Conservation (phyloP, 92 coral and sea anemone species). For the Epizoanthus stellaris region DNA sequence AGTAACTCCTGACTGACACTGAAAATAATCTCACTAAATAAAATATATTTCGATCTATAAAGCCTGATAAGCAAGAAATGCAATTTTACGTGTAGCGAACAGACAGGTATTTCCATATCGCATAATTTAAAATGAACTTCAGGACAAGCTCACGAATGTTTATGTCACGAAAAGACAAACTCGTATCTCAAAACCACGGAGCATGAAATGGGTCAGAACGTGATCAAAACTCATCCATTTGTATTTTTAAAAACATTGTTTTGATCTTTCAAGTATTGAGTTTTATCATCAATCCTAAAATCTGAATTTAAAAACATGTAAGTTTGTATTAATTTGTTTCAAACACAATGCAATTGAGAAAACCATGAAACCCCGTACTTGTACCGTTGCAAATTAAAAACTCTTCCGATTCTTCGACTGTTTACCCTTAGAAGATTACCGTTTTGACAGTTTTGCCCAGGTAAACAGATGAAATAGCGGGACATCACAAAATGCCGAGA, state of each 20-base stretch:
- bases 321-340: constrained; percentile 28
- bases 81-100: constrained; percentile 20
- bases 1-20: constrained; percentile 42
- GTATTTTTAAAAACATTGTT: neutral
- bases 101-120: constrained; percentile 1
- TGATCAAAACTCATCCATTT: neutral
- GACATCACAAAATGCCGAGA: constrained; percentile 30
- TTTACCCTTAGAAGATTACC: constrained; percentile 30
- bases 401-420: constrained; percentile 19
- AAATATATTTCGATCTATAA: constrained; percentile 36
- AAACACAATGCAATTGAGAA: constrained; percentile 7
- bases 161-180: constrained; percentile 26
- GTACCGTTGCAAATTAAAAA: constrained; percentile 23
- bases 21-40: constrained; percentile 43
- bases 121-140: constrained; percentile 21
- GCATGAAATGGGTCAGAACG: too few species aligned
- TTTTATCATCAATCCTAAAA: constrained; percentile 9
- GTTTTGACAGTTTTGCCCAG: constrained; percentile 32
- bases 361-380: constrained; percentile 16
- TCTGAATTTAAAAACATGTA: constrained; percentile 2
- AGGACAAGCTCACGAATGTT: neutral
- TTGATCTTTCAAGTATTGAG: neutral
- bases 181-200: neutral
- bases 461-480: constrained; percentile 38
- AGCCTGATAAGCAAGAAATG: constrained; percentile 2